phyloP scores from a whole-genome alignment of 2,888 invertebrate species.

The Willowsia nigromaculata region DNA sequence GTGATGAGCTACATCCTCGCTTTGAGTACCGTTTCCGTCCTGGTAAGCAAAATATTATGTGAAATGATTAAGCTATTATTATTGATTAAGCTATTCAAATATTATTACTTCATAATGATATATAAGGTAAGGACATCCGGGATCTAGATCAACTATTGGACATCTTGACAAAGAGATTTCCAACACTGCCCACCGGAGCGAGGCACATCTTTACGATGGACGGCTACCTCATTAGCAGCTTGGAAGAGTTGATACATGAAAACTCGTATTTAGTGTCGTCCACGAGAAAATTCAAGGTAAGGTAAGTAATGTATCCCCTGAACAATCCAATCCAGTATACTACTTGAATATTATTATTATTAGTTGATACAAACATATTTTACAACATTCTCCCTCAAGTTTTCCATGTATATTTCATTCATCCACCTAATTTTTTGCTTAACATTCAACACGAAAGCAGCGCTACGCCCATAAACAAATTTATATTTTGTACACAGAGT shows the following conservation, averaged over 20 bases:
- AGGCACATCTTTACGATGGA: slow-evolving; percentile 95
- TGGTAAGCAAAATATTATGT: too few relatives aligned
- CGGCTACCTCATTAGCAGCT: slow-evolving; percentile 90
- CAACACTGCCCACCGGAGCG: slow-evolving; percentile 91
- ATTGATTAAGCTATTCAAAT: too few relatives aligned
- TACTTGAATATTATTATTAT: background rate
- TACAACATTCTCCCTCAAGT: too few relatives aligned
- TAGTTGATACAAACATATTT: too few relatives aligned
- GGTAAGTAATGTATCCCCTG: slow-evolving; percentile 79
- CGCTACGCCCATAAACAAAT: too few relatives aligned
- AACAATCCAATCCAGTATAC: background rate
- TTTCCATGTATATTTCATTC: too few relatives aligned
- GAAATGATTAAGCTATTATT: too few relatives aligned
- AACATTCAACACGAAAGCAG: too few relatives aligned
- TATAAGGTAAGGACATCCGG: slow-evolving; percentile 91
- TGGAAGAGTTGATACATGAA: slow-evolving; percentile 94
- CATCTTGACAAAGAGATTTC: slow-evolving; percentile 90
- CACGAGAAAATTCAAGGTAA: slow-evolving; percentile 94
- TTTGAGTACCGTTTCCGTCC: slow-evolving; percentile 93
- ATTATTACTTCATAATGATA: too few relatives aligned
- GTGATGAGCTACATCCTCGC: slow-evolving; percentile 94
- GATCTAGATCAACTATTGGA: slow-evolving; percentile 92
- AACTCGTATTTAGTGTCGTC: slow-evolving; percentile 95
- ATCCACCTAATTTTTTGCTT: too few relatives aligned
- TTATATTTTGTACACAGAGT: too few relatives aligned